Percentiles rank a stretch among this genome's conserved stretches.
Evolutionary conservation across 1,140 invertebrate species (phyloP).

Genomic region (Micrasema longulum): DNA sequence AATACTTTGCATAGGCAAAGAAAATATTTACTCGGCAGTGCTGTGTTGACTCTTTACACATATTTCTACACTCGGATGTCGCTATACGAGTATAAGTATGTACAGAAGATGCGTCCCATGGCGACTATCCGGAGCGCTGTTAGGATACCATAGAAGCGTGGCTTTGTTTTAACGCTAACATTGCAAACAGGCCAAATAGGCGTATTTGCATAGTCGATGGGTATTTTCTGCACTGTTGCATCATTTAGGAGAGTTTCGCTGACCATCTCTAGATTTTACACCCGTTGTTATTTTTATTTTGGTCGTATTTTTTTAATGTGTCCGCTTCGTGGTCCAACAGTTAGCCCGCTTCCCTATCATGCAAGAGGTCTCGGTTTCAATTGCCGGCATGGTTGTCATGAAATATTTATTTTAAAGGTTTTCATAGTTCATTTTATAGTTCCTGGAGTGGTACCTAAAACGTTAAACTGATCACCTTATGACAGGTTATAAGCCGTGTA

Average conservation of each 20-base stretch:
- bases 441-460: too few species aligned
- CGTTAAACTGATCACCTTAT: too few species aligned
- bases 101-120: constrained; percentile 32
- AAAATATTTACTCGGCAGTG: constrained; percentile 21
- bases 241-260: not conserved
- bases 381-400: too few species aligned
- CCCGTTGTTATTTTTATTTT: too few species aligned
- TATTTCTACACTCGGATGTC: not conserved
- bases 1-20: not conserved
- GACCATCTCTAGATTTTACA: constrained; percentile 3
- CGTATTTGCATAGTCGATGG: constrained; percentile 23
- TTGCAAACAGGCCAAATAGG: constrained; percentile 36
- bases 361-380: too few species aligned
- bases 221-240: constrained; percentile 2
- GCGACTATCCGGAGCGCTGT: constrained; percentile 37
- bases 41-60: constrained; percentile 17
- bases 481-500: too few species aligned
- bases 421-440: too few species aligned
- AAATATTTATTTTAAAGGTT: too few species aligned
- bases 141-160: constrained; percentile 38
- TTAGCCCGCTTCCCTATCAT: too few species aligned
- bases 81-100: too few species aligned
- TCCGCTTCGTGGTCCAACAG: too few species aligned
- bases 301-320: too few species aligned
- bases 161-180: constrained; percentile 49